Base-by-base conservation (phyloP, 2,797 vertebrate genomes). In the Oryzias dopingdopingensis region DNA sequence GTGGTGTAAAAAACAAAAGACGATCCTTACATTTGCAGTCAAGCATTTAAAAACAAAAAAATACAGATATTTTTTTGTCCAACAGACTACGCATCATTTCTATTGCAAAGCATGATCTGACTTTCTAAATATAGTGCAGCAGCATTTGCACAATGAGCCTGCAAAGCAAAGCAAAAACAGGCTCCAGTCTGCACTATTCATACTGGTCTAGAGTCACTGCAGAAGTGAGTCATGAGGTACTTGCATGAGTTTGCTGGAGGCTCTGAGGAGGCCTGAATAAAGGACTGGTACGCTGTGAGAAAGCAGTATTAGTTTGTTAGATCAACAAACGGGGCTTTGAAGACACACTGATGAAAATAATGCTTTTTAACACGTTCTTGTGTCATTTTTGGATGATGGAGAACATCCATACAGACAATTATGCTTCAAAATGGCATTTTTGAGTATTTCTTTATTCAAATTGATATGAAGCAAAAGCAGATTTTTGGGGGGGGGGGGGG, bases 181-280 rank as follows among this genome's bases (percentile, higher is more conserved):
- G 32, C 64, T 71, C 64, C 10, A 37, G 23, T 37, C 32, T 37
- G 12, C 32, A 14, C 45, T 51, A 29, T 60, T 72, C 43, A 13
- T 46, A 46, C 51, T 55, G 58, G 65, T 61, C 48, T 62, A 47
- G 56, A 26, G 48, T 54, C 67, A 17, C 73, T 76, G 80, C 70
- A 74, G 66, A 1, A 55, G 56, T 86, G 82, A 85, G 78, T 86
- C 82, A 86, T 65, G 67, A 51, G 75, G 65, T 67, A 71, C 78
- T 79, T 76, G 77, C 68, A 60, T 73, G 72, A 50, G 64, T 77
- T 61, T 65, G 59, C 73, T 76, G 65, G 16, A 73, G 72, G 77
- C 79, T 79, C 65, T 52, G 41, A 42, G 49, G 62, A 55, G 67
- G 52, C 49, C 71, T 58, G 40, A 66, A 49, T 37, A 59, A 45